Evolutionary conservation across 2,888 invertebrate species (phyloP).

Genomic region (Byasa hedistus): DNA sequence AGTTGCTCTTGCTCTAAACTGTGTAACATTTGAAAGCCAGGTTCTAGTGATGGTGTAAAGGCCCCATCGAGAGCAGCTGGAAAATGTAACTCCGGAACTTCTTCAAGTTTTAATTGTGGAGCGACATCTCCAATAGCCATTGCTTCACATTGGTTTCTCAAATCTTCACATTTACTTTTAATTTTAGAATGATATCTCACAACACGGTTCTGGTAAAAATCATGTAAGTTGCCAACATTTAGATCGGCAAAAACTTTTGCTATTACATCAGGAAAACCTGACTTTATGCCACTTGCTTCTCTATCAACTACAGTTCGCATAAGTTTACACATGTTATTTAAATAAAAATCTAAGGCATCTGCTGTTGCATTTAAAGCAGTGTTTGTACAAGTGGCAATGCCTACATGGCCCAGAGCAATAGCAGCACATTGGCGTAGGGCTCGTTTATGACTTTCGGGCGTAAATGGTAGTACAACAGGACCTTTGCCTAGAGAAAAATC

Average conservation of each 20-base stretch:
- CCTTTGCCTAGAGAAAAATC: conserved; percentile 71
- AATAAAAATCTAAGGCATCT: conserved; percentile 64
- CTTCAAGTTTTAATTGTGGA: conserved; percentile 68
- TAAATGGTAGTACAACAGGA: conserved; percentile 63
- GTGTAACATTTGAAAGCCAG: conserved; percentile 83
- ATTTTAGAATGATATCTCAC: conserved; percentile 64
- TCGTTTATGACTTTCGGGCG: conserved; percentile 70
- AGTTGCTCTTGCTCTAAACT: conserved; percentile 81
- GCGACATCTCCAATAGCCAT: conserved; percentile 60
- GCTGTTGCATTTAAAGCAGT: conserved; percentile 63
- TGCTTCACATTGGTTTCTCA: conserved; percentile 57
- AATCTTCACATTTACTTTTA: conserved; percentile 56
- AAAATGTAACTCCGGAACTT: conserved; percentile 77
- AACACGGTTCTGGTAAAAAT: conserved; percentile 68
- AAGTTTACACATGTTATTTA: conserved; percentile 70
- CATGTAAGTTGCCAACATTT: conserved; percentile 65
- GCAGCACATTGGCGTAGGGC: conserved; percentile 71
- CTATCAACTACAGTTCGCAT: conserved; percentile 65
- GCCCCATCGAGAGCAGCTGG: conserved; percentile 74
- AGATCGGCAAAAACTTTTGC: conserved; percentile 73
- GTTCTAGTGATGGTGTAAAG: conserved; percentile 80
- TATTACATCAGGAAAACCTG: conserved; percentile 70
- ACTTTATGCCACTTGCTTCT: conserved; percentile 64
- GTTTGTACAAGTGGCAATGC: conserved; percentile 62
- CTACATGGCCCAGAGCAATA: conserved; percentile 68